phyloP scores from a whole-genome alignment of 2,888 invertebrate species.

The Hirtodrosophila histrioides region DNA sequence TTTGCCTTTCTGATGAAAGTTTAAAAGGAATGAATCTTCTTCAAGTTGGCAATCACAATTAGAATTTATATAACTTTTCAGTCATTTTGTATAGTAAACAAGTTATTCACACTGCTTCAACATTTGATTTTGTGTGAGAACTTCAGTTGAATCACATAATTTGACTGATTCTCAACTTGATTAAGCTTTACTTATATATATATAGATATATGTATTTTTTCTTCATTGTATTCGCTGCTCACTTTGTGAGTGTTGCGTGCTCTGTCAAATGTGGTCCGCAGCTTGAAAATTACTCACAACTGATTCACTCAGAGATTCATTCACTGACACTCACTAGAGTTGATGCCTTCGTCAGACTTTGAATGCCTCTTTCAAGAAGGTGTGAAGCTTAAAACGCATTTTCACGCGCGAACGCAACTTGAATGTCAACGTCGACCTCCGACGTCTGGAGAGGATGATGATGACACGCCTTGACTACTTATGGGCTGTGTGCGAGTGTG shows the following conservation, averaged over 20 bases:
- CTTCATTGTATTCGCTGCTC: neutral
- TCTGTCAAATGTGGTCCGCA: neutral
- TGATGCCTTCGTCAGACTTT: conserved; percentile 17
- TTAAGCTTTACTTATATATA: too few species aligned
- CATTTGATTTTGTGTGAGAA: too few species aligned
- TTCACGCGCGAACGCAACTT: conserved; percentile 76
- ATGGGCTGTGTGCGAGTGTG: conserved; percentile 9
- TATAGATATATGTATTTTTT: too few species aligned
- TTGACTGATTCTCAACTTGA: too few species aligned
- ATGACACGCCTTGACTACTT: conserved; percentile 46
- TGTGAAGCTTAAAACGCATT: conserved; percentile 78
- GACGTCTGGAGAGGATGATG: conserved; percentile 46
- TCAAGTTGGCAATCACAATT: too few species aligned
- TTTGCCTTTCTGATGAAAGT: too few species aligned
- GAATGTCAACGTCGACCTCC: conserved; percentile 57
- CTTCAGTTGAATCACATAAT: too few species aligned
- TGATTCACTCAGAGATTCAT: conserved; percentile 14
- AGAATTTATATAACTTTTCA: too few species aligned
- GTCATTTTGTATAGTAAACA: too few species aligned
- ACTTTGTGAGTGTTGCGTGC: conserved; percentile 9
- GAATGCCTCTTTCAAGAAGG: conserved; percentile 55
- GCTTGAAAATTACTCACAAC: neutral
- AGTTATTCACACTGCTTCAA: too few species aligned
- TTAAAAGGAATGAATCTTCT: too few species aligned
- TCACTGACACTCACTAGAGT: conserved; percentile 24